These are phyloP conservation scores for Noctilio leporinus DNA, from an alignment of 2,113 vertebrate species.

Conservation along the genomic window DNA sequence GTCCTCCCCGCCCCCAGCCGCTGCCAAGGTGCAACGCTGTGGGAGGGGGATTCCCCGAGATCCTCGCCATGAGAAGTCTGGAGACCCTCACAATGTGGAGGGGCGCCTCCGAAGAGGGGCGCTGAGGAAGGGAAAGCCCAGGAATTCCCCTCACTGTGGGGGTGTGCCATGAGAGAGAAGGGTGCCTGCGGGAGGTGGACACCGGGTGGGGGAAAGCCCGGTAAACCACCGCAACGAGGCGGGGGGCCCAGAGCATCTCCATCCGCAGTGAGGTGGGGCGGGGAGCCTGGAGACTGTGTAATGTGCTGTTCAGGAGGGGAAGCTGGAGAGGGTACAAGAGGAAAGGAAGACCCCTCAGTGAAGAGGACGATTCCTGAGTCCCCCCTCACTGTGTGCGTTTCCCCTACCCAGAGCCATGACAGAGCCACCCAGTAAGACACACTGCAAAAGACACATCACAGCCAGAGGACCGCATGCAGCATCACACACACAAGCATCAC, in stretches of 20 bases:
- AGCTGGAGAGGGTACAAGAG: neutral
- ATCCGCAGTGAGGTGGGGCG: neutral
- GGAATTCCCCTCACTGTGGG: neutral
- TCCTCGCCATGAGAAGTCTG: neutral
- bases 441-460: neutral
- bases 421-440: neutral
- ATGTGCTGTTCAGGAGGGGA: neutral
- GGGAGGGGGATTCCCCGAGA: conserved; percentile 7
- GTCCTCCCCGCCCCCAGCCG: conserved; percentile 42
- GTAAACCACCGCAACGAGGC: neutral
- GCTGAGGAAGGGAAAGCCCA: neutral
- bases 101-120: neutral
- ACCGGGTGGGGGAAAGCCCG: neutral
- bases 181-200: neutral
- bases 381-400: neutral
- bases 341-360: neutral
- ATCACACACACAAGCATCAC: neutral
- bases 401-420: neutral
- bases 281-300: neutral
- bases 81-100: neutral
- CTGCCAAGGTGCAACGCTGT: conserved; percentile 40
- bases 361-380: neutral
- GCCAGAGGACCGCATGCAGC: neutral
- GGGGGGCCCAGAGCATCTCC: neutral
- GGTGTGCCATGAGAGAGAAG: neutral